Evolutionary conservation across 2,113 vertebrate genomes (phyloP), one percentile per base, ranked within the genome.

Genomic region (Galeopterus variegatus): DNA sequence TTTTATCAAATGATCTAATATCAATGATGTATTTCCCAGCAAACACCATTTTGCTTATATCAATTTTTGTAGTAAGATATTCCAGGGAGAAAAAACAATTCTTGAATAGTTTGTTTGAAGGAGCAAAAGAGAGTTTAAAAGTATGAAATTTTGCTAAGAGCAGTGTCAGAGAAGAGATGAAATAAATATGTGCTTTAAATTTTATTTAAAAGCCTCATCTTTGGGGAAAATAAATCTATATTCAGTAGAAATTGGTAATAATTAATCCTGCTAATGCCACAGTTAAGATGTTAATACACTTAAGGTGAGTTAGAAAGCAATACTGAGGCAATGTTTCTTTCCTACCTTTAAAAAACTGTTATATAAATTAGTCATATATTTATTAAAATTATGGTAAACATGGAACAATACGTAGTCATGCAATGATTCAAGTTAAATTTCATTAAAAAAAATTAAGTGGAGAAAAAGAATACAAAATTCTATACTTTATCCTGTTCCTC

Each of bases 41-140:
- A 64, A 91, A 60, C n/a, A 28, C 17, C 31, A 41, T 65, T 89
- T 92, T 90, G 8, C 67, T 92, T 89, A 5, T 76, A 26, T 88
- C 84, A 36, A 70, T 93, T 92, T 94, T 95, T 90, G 18, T 85
- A 84, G 2, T 82, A 72, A 95, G 83, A 28, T 92, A 50, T 56
- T 93, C 18, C 56, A 69, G 12, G 3, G 31, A 92, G 18, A 94
- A 82, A 92, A 70, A 36, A 8, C 13, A 80, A 18, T 85, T 90
- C 45, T 58, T 82, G n/a, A 84, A 50, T 81, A 6, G 41, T 18
- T 75, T 95, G 82, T 94, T 94, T 58, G 76, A 81, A 94, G 52
- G 19, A 90, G 65, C 86, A 76, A 89, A 77, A 7, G 9, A 17
- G 23, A 65, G 10, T 85, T 96, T 41, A 70, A 77, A 88, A 77